Conservation (phyloP, 1,140 invertebrate genomes). For the Neodiprion virginianus region DNA sequence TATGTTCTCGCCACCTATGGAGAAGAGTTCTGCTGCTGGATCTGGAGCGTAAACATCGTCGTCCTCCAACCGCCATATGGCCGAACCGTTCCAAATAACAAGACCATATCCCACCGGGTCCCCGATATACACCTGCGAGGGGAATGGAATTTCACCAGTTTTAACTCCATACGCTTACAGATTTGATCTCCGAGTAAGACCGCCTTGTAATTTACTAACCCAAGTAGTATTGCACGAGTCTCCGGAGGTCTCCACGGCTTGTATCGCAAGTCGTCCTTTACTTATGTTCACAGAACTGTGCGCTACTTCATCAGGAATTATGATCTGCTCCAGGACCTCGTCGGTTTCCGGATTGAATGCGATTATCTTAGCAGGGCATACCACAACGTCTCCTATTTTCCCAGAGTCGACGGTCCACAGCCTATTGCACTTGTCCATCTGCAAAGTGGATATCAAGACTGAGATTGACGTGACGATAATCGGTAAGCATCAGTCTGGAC, state of each 20-base stretch:
- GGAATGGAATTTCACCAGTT: neutral
- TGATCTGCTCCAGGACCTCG: slow-evolving; percentile 48
- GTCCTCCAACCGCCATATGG: slow-evolving; percentile 45
- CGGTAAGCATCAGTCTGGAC: too few species aligned
- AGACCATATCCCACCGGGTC: slow-evolving; percentile 52
- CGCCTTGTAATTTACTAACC: slow-evolving; percentile 28
- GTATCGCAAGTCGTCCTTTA: slow-evolving; percentile 36
- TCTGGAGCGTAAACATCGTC: slow-evolving; percentile 24
- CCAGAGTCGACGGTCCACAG: slow-evolving; percentile 63
- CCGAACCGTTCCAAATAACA: slow-evolving; percentile 36
- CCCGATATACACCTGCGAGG: slow-evolving; percentile 47
- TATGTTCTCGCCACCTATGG: slow-evolving; percentile 46
- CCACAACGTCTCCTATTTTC: slow-evolving; percentile 48
- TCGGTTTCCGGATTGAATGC: slow-evolving; percentile 57
- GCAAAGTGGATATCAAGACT: neutral
- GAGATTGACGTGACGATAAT: too few species aligned
- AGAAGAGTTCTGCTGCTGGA: slow-evolving; percentile 24
- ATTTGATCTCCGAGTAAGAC: neutral
- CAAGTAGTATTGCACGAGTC: slow-evolving; percentile 20
- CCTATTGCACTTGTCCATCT: slow-evolving; percentile 57
- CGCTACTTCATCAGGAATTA: slow-evolving; percentile 45
- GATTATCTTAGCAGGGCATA: slow-evolving; percentile 57
- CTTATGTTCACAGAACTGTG: slow-evolving; percentile 27
- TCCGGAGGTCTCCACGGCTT: slow-evolving; percentile 30
- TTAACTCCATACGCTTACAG: neutral